Conservation (phyloP, 2,113 vertebrate species). For the Sprattus sprattus region DNA sequence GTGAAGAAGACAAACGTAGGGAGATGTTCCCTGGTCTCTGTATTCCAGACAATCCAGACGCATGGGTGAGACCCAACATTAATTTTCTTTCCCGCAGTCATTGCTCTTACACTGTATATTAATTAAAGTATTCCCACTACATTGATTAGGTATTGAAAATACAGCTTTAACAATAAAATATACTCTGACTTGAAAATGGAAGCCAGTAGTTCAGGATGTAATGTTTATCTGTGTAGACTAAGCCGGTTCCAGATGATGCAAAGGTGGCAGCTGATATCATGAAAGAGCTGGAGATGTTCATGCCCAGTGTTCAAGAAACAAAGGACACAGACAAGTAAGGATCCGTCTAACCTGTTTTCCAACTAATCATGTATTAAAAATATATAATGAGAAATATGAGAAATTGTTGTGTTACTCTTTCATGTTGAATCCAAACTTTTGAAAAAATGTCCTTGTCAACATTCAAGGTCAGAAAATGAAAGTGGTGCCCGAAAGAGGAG, state of each 20-base stretch:
- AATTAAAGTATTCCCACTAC: not conserved
- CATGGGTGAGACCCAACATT: constrained; percentile 71
- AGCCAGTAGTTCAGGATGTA: no score
- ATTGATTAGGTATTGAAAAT: not conserved
- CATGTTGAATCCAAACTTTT: not conserved
- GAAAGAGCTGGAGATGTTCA: constrained; percentile 92
- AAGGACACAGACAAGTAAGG: constrained; percentile 70
- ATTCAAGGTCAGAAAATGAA: constrained; percentile 63
- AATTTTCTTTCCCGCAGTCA: not conserved
- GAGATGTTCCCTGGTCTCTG: constrained; percentile 93
- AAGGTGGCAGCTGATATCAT: constrained; percentile 92
- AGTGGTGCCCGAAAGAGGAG: constrained; percentile 74
- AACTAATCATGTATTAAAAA: not conserved
- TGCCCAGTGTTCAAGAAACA: constrained; percentile 78
- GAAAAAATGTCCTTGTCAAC: not conserved
- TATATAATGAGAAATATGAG: not conserved
- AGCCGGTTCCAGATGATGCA: constrained; percentile 81
- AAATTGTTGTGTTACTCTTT: not conserved
- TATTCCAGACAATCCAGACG: constrained; percentile 79
- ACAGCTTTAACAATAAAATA: not conserved
- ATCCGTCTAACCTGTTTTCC: constrained; percentile 63
- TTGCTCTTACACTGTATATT: not conserved
- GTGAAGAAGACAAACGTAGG: constrained; percentile 85
- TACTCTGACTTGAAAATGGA: not conserved
- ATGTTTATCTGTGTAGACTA: constrained; percentile 60